Base-by-base conservation (phyloP, 2,113 vertebrate genomes). In the Leptocoma aspasia region DNA sequence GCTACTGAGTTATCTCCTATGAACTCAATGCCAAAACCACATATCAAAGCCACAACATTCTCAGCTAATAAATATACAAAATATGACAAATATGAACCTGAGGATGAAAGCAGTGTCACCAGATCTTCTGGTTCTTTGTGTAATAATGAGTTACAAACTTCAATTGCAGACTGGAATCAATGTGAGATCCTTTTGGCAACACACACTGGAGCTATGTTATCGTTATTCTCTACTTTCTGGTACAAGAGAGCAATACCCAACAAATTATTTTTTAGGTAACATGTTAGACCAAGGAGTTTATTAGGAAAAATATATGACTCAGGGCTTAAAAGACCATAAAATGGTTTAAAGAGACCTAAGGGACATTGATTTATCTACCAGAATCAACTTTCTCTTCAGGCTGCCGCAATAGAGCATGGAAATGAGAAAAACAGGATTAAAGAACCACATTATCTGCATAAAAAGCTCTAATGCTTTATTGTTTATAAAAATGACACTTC, bases 391-490 rank as follows among this genome's bases (percentile, higher is more conserved):
- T 61, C 88, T 92, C 63, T 94, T 86, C 82, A 91, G 49, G 53
- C 83, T 91, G 86, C 80, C 0, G 2, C 89, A 90, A 33, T 4
- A 80, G 73, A 87, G 73, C 70, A 70, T 31, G 50, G 70, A 91
- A 95, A 96, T 94, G 57, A 85, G 78, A 96, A 91, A 95, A 96
- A 87, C 45, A 42, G 87, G 91, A 95, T 92, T 94, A 84, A 92
- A 84, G 89, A 92, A 82, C 89, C 83, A 73, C 26, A 54, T 89
- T 86, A 91, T 35, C 73, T 88, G 68, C 52, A 75, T 94, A 63
- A 90, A 92, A 86, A 53, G 7, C 2, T 7, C 37, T 85, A 90
- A 83, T 82, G 37, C 65, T 49, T 93, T 65, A 65, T 69, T 68
- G 0, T 68, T 88, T 90, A 83, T 88, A 68, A 86, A 89, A 93